Percentiles rank a stretch among this genome's conserved stretches.
These are phyloP conservation scores for Ciconia stormi DNA, from an alignment of 2,113 vertebrate species.

Conservation along the genomic window DNA sequence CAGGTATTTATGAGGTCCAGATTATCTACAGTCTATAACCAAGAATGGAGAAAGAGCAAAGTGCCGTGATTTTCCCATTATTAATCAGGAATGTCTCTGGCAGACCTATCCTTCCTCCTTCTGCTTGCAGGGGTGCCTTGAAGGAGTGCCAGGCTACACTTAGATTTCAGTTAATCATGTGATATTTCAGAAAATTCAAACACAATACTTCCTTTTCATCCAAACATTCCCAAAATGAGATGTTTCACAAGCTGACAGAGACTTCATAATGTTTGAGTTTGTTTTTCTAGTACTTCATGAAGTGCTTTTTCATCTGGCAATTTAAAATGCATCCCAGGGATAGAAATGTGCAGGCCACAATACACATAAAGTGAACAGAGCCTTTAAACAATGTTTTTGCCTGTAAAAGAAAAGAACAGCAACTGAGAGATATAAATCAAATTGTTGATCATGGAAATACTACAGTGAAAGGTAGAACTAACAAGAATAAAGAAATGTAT, in stretches of 20 bases:
- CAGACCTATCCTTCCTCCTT: background rate
- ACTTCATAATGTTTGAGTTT: background rate
- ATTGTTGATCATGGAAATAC: background rate
- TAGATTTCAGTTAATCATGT: background rate
- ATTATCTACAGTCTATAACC: conserved; percentile 13
- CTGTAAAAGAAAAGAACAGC: conserved; percentile 2
- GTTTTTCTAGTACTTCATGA: background rate
- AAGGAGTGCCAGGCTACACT: background rate
- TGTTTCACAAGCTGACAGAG: background rate
- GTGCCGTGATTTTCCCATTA: background rate
- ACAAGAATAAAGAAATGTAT: background rate
- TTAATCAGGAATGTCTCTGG: background rate
- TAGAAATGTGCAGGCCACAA: background rate
- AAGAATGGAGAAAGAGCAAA: conserved; percentile 36
- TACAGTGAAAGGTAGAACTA: conserved; percentile 9
- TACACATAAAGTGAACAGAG: background rate
- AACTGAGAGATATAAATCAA: background rate
- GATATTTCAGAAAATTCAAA: background rate
- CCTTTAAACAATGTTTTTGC: background rate
- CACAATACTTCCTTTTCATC: background rate
- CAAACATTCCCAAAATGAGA: background rate
- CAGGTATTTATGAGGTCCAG: background rate
- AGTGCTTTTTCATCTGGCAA: background rate
- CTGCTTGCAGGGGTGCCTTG: background rate
- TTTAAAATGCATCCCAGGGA: background rate